Conservation (phyloP, 2,113 vertebrate genomes). For the Psettodes erumei region DNA sequence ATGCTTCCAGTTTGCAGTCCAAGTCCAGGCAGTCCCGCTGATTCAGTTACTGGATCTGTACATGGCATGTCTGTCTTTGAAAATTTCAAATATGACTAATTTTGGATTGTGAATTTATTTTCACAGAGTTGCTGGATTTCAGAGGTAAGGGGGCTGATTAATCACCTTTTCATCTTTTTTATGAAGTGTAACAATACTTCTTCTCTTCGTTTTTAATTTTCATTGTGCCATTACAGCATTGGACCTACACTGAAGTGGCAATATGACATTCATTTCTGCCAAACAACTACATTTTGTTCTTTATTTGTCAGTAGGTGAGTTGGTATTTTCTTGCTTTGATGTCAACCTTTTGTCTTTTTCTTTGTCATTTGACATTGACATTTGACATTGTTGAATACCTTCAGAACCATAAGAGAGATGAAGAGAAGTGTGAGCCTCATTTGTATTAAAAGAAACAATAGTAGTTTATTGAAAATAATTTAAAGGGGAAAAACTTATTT, state of each 20-base stretch:
- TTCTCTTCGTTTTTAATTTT: background rate
- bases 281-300: constrained; percentile 34
- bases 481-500: no score
- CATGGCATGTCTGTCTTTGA: background rate
- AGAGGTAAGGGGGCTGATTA: constrained; percentile 19
- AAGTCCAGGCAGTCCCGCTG: constrained; percentile 51
- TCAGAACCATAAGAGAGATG: background rate
- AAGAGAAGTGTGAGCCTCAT: background rate
- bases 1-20: constrained; percentile 63
- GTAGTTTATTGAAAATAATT: background rate
- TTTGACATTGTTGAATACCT: background rate
- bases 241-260: constrained; percentile 20
- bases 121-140: background rate
- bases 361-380: background rate
- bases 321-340: background rate
- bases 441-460: background rate
- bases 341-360: background rate
- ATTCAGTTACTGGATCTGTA: constrained; percentile 42
- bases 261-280: constrained; percentile 43
- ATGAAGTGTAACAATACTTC: background rate
- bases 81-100: constrained; percentile 25
- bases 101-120: constrained; percentile 3
- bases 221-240: constrained; percentile 17
- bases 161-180: background rate
- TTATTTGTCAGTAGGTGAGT: constrained; percentile 65